Evolutionary conservation across 1,140 invertebrate species (phyloP).

Genomic region (Zaprionus inermis): DNA sequence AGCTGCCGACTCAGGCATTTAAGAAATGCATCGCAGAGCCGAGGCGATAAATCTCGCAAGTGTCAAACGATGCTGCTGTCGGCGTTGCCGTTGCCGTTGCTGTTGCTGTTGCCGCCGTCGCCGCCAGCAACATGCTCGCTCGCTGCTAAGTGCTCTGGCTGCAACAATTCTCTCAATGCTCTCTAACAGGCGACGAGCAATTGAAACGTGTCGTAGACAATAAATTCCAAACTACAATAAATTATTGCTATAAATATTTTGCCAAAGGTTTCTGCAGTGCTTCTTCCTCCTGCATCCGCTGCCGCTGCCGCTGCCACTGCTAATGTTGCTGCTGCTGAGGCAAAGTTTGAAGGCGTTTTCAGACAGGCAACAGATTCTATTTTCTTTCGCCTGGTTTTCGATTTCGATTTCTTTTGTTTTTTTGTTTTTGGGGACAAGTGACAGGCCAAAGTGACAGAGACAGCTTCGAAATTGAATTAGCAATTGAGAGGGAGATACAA

Average conservation of each 20-base stretch:
- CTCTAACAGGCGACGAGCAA: constrained; percentile 74
- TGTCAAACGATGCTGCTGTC: constrained; percentile 69
- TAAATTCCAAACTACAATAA: constrained; percentile 83
- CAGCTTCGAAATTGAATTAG: constrained; percentile 75
- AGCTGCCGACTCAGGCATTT: constrained; percentile 78
- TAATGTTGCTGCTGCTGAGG: constrained; percentile 4
- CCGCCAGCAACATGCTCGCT: constrained; percentile 56
- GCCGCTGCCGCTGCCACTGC: constrained; percentile 13
- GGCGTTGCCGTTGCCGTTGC: constrained; percentile 14
- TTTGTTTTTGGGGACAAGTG: constrained; percentile 32
- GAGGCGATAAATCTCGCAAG: constrained; percentile 79
- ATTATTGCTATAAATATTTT: constrained; percentile 83
- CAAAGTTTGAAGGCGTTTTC: constrained; percentile 55
- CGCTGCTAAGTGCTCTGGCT: constrained; percentile 62
- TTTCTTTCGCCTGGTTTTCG: background rate
- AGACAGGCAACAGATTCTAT: constrained; percentile 21
- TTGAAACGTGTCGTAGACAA: constrained; percentile 82
- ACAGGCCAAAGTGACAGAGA: constrained; percentile 60
- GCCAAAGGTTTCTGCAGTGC: constrained; percentile 59
- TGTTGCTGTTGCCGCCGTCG: constrained; percentile 32
- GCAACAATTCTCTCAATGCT: constrained; percentile 52
- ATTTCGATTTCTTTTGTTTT: constrained; percentile 5
- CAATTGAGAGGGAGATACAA: constrained; percentile 52
- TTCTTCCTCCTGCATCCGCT: constrained; percentile 17
- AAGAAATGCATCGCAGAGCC: constrained; percentile 76